Percentiles rank a stretch among this genome's conserved stretches.
phyloP scores from a whole-genome alignment of 2,888 invertebrate species.

The Noctua pronuba region DNA sequence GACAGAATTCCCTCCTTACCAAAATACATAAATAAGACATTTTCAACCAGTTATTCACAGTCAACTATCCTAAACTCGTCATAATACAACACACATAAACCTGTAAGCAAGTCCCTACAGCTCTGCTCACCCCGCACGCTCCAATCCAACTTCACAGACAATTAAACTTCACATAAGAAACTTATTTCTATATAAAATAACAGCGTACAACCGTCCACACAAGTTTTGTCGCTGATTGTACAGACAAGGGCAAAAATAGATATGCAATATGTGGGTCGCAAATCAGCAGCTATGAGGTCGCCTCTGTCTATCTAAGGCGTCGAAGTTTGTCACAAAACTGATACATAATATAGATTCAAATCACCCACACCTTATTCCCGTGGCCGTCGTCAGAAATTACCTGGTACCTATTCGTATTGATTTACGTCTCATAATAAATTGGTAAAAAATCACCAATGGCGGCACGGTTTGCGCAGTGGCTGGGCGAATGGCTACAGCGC shows the following conservation, averaged over 20 bases:
- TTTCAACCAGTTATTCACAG: slow-evolving; percentile 29
- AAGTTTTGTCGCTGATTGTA: slow-evolving; percentile 36
- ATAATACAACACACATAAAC: background rate
- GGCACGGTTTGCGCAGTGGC: no score
- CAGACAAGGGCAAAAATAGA: background rate
- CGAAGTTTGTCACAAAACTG: no score
- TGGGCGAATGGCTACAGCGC: no score
- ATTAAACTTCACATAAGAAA: slow-evolving; percentile 50
- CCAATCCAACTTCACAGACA: slow-evolving; percentile 58
- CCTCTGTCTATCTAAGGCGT: no score
- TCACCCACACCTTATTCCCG: no score
- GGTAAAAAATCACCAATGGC: no score
- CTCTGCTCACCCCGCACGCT: slow-evolving; percentile 31
- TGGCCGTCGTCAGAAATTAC: no score
- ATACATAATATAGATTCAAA: no score
- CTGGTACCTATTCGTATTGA: no score
- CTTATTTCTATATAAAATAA: slow-evolving; percentile 58
- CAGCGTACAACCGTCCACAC: slow-evolving; percentile 36
- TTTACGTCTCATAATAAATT: no score
- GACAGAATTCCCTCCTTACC: background rate
- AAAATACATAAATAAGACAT: background rate
- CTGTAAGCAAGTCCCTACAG: slow-evolving; percentile 4
- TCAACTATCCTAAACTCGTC: background rate
- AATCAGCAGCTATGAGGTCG: no score
- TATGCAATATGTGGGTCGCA: no score